A percentile compares a stretch with the other conserved stretches of the same genome.
These are phyloP conservation scores for Sylvietta virens DNA, from an alignment of 2,113 vertebrate species.

Conservation along the genomic window DNA sequence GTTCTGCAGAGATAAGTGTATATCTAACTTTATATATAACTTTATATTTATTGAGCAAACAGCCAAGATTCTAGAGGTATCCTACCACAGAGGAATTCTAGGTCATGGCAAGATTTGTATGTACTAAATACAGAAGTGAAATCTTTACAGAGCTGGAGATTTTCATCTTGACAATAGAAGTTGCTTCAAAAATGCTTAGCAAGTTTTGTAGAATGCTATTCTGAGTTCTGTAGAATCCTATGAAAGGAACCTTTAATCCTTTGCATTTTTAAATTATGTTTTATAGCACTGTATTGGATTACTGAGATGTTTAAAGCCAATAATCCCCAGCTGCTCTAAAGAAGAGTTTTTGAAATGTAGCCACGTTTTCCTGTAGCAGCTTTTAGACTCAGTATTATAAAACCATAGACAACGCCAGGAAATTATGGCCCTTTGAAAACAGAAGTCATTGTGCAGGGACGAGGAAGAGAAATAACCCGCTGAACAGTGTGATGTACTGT, in stretches of 20 bases:
- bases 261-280: conserved; percentile 36
- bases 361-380: neutral
- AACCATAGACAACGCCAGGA: neutral
- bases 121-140: neutral
- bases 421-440: neutral
- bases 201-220: conserved; percentile 20
- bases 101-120: neutral
- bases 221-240: neutral
- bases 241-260: conserved; percentile 35
- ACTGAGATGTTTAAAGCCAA: conserved; percentile 33
- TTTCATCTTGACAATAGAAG: neutral
- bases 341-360: conserved; percentile 17
- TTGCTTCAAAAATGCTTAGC: neutral
- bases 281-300: conserved; percentile 31
- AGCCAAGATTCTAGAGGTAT: neutral
- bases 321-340: conserved; percentile 43
- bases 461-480: neutral
- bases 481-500: neutral
- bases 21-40: neutral
- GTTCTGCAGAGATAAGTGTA: neutral
- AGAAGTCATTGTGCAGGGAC: neutral
- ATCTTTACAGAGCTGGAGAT: neutral
- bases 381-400: neutral
- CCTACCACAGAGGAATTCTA: neutral
- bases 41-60: neutral